A percentile compares a stretch with the other conserved stretches of the same genome.
Evolutionary conservation across 2,888 invertebrate species (phyloP).

Genomic region (Dryobotodes eremita): DNA sequence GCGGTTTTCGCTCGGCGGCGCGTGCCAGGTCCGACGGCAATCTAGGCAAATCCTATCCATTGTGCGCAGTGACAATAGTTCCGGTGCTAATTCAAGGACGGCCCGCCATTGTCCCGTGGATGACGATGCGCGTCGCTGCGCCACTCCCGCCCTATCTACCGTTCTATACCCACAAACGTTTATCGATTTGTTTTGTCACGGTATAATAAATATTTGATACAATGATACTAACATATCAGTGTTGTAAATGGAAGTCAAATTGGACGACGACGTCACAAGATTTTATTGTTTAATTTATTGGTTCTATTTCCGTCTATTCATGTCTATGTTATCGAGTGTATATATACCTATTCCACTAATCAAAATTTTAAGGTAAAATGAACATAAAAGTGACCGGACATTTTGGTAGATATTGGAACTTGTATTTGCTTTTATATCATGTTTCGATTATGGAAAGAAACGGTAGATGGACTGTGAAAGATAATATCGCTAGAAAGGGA

Average conservation of each 20-base stretch:
- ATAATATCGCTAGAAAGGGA: too few relatives aligned
- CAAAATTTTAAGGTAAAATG: neutral
- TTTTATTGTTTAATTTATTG: constrained; percentile 51
- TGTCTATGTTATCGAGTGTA: constrained; percentile 26
- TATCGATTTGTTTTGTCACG: constrained; percentile 63
- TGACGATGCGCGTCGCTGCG: constrained; percentile 70
- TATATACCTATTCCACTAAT: neutral
- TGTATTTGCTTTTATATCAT: neutral
- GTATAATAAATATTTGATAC: constrained; percentile 60
- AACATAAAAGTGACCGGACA: neutral
- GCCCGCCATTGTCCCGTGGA: constrained; percentile 80
- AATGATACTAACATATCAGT: constrained; percentile 45
- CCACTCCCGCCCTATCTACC: constrained; percentile 69
- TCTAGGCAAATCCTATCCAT: constrained; percentile 86
- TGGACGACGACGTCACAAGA: constrained; percentile 39
- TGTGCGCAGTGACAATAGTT: constrained; percentile 87
- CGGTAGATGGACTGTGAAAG: too few relatives aligned
- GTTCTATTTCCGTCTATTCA: constrained; percentile 28
- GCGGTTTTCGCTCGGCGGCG: constrained; percentile 76
- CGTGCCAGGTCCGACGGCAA: constrained; percentile 79
- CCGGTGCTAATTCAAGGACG: constrained; percentile 89
- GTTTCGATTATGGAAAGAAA: too few relatives aligned
- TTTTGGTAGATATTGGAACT: neutral
- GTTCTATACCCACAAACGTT: constrained; percentile 65
- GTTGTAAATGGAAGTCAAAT: constrained; percentile 46